Base-by-base conservation (phyloP, 2,888 invertebrate species). In the Scaptodrosophila latifasciaeformis region DNA sequence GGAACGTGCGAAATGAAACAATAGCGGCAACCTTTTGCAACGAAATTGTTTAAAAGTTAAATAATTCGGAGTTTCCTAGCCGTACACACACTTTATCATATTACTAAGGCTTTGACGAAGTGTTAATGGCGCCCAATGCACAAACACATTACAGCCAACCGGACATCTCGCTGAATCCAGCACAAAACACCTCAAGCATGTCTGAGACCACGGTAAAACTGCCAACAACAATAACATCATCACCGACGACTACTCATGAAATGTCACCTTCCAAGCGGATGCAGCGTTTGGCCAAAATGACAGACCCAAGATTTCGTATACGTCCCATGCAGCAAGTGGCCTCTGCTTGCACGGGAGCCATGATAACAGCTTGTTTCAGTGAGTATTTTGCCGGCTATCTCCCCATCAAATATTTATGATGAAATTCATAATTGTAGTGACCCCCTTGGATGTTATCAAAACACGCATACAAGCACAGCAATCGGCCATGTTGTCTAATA, bases 361-460 rank as follows among this genome's bases (percentile, higher is more conserved):
- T 96, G 62, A 88, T 96, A 83, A 97, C 97, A 81, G 96, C 96
- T 40, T 83, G 96, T 57, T 91, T 96, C 77, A 94, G 95, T 96
- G 89, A 89, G 89, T 81, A 51, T 18, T 15, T 2, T 34, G 31
- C 1, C 5, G 12, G 12, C 7, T 34, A 34, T 34, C 34, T 34
- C 4, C 7, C 13, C 0, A 10, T 1, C 2, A 9, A 2, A 10
- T 18, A 13, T 34, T 46, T 30, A 18, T 30, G 13, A 9, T 30
- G 29, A 46, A 15, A 15, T n/a, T 45, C 10, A 18, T 10, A 10
- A 29, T 62, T 67, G 19, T 34, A 97, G 97, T 99, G 88, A 99
- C 99, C 0, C 99, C 99, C 0, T 88, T 99, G 67, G 99, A 99
- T 88, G 99, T 99, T n/a, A 95, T 99, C 0, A 99, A 99, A 89